These are phyloP conservation scores for Drosophila fulvimacula DNA, from an alignment of 2,888 invertebrate species.

Conservation along the genomic window DNA sequence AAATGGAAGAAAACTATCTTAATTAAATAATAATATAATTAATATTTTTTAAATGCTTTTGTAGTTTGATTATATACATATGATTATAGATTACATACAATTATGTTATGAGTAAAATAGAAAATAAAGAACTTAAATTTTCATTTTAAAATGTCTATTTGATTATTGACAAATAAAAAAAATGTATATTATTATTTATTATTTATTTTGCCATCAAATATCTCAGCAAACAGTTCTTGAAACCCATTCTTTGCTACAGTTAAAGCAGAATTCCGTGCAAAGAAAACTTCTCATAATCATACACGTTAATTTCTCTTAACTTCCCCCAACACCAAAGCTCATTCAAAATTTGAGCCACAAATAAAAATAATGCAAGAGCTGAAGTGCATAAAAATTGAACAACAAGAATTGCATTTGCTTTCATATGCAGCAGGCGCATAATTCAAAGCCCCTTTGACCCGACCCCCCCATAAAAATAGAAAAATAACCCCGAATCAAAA, in stretches of 20 bases:
- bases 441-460: conserved; percentile 54
- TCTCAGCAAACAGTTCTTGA: not conserved
- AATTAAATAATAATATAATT: no score
- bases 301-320: not conserved
- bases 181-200: not conserved
- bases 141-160: not conserved
- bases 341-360: conserved; percentile 12
- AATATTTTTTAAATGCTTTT: no score
- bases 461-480: not conserved
- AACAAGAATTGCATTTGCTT: conserved; percentile 65
- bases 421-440: conserved; percentile 44
- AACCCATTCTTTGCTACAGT: not conserved
- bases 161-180: not conserved
- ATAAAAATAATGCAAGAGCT: conserved; percentile 20
- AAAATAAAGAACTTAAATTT: no score
- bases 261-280: not conserved
- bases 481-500: conserved; percentile 40
- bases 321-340: not conserved
- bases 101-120: no score
- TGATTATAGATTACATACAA: no score
- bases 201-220: not conserved
- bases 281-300: not conserved
- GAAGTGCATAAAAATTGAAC: conserved; percentile 65
- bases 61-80: no score
- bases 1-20: no score